Evolutionary conservation across 2,888 invertebrate genomes (phyloP).

Genomic region (Spisula subtruncata): DNA sequence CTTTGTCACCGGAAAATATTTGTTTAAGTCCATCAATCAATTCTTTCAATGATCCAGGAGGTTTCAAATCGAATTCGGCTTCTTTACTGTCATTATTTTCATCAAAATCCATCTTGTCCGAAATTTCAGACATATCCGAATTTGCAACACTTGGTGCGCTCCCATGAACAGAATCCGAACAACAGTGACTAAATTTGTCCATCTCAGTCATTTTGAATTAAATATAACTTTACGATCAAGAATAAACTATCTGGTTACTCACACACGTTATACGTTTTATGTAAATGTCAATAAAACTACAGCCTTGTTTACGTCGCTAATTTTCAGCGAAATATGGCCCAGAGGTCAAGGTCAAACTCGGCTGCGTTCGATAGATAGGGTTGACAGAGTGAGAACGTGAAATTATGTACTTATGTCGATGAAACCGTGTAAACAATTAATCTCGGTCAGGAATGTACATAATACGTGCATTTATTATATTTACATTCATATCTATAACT

Average conservation of each 20-base stretch:
- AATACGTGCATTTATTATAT: no score
- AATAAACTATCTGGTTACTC: background rate
- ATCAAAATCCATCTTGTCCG: constrained; percentile 27
- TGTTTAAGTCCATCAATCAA: constrained; percentile 90
- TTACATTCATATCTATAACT: no score
- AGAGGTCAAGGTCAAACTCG: constrained; percentile 24
- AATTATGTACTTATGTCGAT: background rate
- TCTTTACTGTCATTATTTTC: background rate
- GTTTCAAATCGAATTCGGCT: constrained; percentile 50
- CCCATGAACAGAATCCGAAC: background rate
- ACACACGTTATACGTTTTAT: background rate
- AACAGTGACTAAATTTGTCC: background rate
- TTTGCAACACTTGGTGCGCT: background rate
- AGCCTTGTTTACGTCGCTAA: background rate
- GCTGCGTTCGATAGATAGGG: constrained; percentile 32
- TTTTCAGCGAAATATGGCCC: background rate
- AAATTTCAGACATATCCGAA: constrained; percentile 25
- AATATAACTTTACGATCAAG: background rate
- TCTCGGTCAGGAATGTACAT: background rate
- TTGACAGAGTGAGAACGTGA: no score
- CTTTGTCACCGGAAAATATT: constrained; percentile 93
- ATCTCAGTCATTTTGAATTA: background rate
- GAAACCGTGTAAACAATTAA: background rate
- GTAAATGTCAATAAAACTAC: background rate
- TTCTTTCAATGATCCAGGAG: constrained; percentile 81